Evolutionary conservation across 2,113 vertebrate species (phyloP), one percentile per base, ranked within the genome.

Genomic region (Mionectes macconnelli): DNA sequence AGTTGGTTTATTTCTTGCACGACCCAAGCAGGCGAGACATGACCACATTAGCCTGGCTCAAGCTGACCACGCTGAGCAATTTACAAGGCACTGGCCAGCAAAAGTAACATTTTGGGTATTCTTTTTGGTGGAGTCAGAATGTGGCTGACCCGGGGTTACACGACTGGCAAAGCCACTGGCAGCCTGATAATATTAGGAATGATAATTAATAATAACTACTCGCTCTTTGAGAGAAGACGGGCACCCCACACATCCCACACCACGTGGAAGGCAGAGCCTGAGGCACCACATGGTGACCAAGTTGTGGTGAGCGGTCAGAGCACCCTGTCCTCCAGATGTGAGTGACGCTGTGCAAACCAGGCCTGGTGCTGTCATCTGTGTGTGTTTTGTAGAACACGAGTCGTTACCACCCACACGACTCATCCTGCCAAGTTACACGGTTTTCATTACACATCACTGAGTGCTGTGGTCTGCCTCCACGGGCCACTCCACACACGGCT

Each of bases 281-380:
- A 67, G 10, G 27, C 70, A n/a, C 6, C 53, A 30, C 8, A 2
- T 0, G 0, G 30, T 4, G 57, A 35, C 37, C 31, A 12, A 33
- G 77, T 57, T 25, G 25, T 0, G 1, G 0, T 10, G 55, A 24
- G 62, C 3, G 17, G 9, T 14, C 39, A 44, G 63, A 87, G 59
- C 8, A 39, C 4, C 68, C 4, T 8, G 24, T 12, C 31, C 55
- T 42, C 28, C 70, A 37, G 37, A 23, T 8, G 24, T 1, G 3
- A 0, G 20, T 25, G 2, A 21, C 0, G 0, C 13, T 8, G 3
- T 9, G 50, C 8, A 4, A 45, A 11, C 1, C 1, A 30, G 21
- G 23, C 0, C 6, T 1, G 5, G 45, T 28, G 67, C 63, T 9
- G 25, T 1, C 21, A 27, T 12, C 8, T 22, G 14, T 10, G 7